These are phyloP conservation scores for Lycaon pictus DNA, from an alignment of 2,113 vertebrate species.

Conservation along the genomic window DNA sequence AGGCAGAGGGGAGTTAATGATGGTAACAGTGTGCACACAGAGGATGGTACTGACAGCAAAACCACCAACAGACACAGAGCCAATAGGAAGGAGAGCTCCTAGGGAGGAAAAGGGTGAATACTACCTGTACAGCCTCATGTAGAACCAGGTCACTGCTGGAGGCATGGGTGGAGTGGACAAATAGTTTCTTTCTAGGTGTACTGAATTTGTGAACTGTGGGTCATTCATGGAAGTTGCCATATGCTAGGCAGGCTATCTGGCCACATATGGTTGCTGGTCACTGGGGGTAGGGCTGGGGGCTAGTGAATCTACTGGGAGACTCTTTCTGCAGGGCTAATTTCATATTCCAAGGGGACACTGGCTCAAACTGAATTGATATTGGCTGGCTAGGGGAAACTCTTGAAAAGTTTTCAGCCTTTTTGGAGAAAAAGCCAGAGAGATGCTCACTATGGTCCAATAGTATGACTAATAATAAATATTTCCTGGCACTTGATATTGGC, in stretches of 20 bases:
- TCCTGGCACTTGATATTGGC: background rate
- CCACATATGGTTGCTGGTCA: background rate
- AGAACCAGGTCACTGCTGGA: background rate
- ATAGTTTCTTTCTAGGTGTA: background rate
- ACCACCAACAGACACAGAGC: constrained; percentile 30
- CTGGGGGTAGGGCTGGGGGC: background rate
- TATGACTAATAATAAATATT: constrained; percentile 72
- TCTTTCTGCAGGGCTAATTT: constrained; percentile 22
- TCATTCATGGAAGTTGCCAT: background rate
- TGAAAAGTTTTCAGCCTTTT: background rate
- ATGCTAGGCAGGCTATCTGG: background rate
- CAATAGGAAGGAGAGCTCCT: background rate
- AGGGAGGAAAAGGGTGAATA: background rate
- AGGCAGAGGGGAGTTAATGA: constrained; percentile 15
- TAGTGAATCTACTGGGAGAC: background rate
- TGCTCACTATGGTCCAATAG: background rate
- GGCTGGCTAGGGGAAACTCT: background rate
- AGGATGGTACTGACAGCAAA: background rate
- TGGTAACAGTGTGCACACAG: background rate
- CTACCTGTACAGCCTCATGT: background rate
- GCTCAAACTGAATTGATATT: background rate
- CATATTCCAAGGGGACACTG: constrained; percentile 9
- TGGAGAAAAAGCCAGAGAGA: constrained; percentile 47
- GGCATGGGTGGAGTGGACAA: background rate
- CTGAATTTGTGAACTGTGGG: background rate